Evolutionary conservation across 2,797 vertebrate species (phyloP), one percentile per base, ranked within the genome.

Genomic region (Cirrhinus mrigala): DNA sequence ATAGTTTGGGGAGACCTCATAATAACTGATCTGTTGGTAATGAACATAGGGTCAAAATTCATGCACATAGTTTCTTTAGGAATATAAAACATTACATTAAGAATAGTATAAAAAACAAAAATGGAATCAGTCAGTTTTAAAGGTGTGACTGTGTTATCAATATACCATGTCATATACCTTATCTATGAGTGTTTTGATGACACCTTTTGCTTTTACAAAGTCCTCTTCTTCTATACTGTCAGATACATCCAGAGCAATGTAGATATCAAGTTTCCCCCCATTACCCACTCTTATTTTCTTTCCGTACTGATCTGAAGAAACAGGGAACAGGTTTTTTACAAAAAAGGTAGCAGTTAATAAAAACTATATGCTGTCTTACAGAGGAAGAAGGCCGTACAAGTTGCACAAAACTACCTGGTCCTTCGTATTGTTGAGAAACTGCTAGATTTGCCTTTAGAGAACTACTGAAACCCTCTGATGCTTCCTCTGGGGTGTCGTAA

Each of bases 171-270:
- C 3, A 56, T 58, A n/a, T 82, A 95, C 95, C 94, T 94, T 94
- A 12, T 94, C 92, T 33, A 96, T 93, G 11, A 96, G 91, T 16
- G 85, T 91, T 66, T 3, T n/a, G 8, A 92, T 88, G 15, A 91
- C 88, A 0, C 46, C 33, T 85, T 94, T 94, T 82, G 91, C 90
- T 33, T 33, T 83, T 0, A 90, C 80, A 87, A 92, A 94, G 12
- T 92, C 88, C 0, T 33, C 0, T 4, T 62, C 7, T 0, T 85
- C 84, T 14, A 95, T 91, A 84, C 95, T 95, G 48, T 92, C 91
- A 1, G 95, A 96, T 15, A 92, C 91, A 44, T 96, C 95, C 12
- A 96, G 78, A 79, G 94, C 90, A 29, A 96, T 87, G 60, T 95
- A 96, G 74, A 96, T 95, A 64, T 95, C 94, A 86, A 96, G 92